Evolutionary conservation across 2,888 invertebrate species (phyloP), one percentile per base, ranked within the genome.

Genomic region (Rhingia rostrata): DNA sequence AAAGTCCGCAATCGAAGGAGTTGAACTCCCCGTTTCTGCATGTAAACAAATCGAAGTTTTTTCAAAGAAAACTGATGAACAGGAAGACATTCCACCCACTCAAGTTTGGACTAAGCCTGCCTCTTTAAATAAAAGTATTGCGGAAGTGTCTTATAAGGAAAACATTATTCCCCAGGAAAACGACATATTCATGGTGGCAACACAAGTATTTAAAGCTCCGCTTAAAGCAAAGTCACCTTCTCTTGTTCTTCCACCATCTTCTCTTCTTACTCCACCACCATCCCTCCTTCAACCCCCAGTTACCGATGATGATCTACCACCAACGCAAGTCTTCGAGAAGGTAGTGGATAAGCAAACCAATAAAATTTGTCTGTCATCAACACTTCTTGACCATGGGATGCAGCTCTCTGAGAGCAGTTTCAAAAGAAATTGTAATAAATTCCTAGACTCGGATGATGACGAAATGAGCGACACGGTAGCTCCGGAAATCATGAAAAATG

Each of bases 381-480:
- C 79, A 30, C 63, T 78, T 9, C 30, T 69, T 9, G 69, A 83
- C 9, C 39, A 33, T 6, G 37, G 12, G 0, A 53, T 60, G 41
- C 79, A 73, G 45, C 7, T 73, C 0, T 69, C 69, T 5, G 79
- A 83, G 10, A 58, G 35, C 12, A 83, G 83, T 6, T 83, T 83
- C 5, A 73, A 63, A 37, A 41, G 47, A 14, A 69, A 69, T 22
- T 83, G 73, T 39, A 75, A 84, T 49, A 84, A 80, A 56, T 70
- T 80, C 0, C 37, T 84, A 1, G 84, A 84, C 54, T 84, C 84
- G 4, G 84, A 84, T 12, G 84, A 84, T 37, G 84, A 84, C 43
- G 84, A 84, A 37, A 84, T 84, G 84, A 80, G 80, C 10, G 84
- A 84, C 2, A 9, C 70, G 0, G 37, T 84, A 4, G 84, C 80